phyloP scores from a whole-genome alignment of 2,797 vertebrate genomes.

The Gymnothorax javanicus region DNA sequence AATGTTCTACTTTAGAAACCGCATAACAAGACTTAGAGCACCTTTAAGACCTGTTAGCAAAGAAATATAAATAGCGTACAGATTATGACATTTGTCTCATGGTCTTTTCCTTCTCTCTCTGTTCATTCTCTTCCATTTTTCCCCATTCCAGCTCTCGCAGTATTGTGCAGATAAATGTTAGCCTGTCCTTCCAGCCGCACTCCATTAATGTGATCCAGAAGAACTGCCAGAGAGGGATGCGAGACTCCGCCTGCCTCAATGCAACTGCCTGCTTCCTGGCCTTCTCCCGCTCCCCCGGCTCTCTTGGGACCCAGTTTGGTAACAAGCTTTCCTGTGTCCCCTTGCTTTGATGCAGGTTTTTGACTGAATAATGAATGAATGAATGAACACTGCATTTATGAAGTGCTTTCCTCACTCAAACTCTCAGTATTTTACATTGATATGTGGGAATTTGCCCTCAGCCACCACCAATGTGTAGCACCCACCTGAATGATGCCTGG shows the following conservation, averaged over 20 bases:
- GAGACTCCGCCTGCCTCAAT: conserved; percentile 82
- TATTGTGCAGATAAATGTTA: conserved; percentile 81
- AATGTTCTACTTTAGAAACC: no score
- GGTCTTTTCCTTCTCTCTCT: background rate
- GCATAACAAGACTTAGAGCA: no score
- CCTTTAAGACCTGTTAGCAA: no score
- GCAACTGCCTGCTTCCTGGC: conserved; percentile 80
- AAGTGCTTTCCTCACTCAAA: no score
- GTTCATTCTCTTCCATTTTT: background rate
- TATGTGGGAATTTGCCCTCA: no score
- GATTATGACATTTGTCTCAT: background rate
- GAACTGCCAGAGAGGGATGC: conserved; percentile 77
- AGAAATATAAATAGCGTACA: background rate
- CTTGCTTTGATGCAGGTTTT: background rate
- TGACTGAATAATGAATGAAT: no score
- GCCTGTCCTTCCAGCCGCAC: conserved; percentile 77
- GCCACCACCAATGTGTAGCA: no score
- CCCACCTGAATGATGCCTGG: no score
- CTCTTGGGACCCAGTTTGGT: conserved; percentile 76
- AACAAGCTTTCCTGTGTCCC: conserved; percentile 20
- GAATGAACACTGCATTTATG: no score
- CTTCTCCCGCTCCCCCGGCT: conserved; percentile 75
- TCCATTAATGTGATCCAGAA: conserved; percentile 88
- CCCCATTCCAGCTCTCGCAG: conserved; percentile 74
- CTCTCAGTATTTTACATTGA: no score